These are phyloP conservation scores for Mesodorylaimus sp. DNA, from an alignment of 2,888 invertebrate species.

Conservation along the genomic window DNA sequence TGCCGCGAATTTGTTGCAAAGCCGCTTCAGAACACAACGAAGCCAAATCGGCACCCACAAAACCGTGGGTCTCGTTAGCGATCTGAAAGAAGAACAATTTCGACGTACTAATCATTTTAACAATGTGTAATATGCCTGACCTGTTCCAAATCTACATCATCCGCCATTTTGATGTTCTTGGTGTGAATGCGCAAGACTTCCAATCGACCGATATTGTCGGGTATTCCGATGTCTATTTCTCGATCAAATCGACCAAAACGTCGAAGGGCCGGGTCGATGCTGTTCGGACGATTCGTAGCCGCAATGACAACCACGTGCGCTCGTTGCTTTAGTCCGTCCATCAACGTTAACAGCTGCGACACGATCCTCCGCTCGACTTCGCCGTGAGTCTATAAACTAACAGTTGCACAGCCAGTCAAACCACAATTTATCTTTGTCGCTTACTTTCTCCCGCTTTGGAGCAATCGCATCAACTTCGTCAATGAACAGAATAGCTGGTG, in stretches of 20 bases:
- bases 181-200: conserved; percentile 97
- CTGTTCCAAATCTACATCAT: conserved; percentile 95
- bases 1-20: conserved; percentile 95
- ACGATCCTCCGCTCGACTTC: conserved; percentile 95
- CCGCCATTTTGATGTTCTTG: conserved; percentile 97
- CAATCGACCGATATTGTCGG: conserved; percentile 88
- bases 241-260: conserved; percentile 95
- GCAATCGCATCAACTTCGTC: conserved; percentile 99
- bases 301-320: conserved; percentile 99
- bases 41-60: conserved; percentile 95
- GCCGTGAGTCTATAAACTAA: conserved; percentile 85
- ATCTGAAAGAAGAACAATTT: no score
- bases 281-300: conserved; percentile 95
- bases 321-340: conserved; percentile 98
- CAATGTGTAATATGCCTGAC: conserved; percentile 27
- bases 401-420: no score
- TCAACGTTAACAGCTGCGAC: conserved; percentile 85
- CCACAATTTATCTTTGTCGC: no score
- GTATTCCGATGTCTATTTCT: conserved; percentile 98
- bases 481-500: conserved; percentile 97
- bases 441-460: conserved; percentile 92
- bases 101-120: no score
- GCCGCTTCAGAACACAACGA: conserved; percentile 97
- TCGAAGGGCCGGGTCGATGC: conserved; percentile 87
- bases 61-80: conserved; percentile 93